A percentile compares a stretch with the other conserved stretches of the same genome.
Evolutionary conservation across 2,113 vertebrate species (phyloP).

Genomic region (Leucosticte australis): DNA sequence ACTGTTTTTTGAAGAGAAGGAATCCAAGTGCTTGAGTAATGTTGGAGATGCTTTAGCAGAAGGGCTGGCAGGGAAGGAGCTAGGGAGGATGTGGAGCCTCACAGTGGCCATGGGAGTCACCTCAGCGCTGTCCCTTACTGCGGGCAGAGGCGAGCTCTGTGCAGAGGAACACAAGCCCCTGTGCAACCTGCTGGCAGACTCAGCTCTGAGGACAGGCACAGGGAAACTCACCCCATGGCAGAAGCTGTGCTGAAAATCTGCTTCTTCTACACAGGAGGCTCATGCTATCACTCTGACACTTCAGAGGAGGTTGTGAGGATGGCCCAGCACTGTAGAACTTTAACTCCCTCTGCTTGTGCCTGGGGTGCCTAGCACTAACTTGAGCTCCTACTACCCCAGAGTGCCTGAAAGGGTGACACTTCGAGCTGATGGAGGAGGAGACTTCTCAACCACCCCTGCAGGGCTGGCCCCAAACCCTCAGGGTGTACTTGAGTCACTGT

Average conservation of each 20-base stretch:
- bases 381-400: not conserved
- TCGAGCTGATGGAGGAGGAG: rapidly evolving
- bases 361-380: rapidly evolving
- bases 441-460: not conserved
- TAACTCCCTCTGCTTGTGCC: not conserved
- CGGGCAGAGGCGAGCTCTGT: rapidly evolving
- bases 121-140: rapidly evolving
- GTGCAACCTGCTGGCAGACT: not conserved
- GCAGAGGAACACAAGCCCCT: rapidly evolving
- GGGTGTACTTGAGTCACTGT: rapidly evolving
- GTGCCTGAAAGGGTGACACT: rapidly evolving
- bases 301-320: not conserved
- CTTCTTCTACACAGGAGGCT: not conserved
- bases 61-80: not conserved
- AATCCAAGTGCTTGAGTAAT: conserved; percentile 52
- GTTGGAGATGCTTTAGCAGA: not conserved
- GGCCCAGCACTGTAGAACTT: not conserved
- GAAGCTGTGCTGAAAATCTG: not conserved
- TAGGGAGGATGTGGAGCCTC: rapidly evolving
- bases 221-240: rapidly evolving
- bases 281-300: rapidly evolving
- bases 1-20: not conserved
- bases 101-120: rapidly evolving
- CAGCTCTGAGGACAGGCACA: not conserved
- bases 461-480: not conserved